A percentile compares a stretch with the other conserved stretches of the same genome.
Evolutionary conservation across 64 coral and sea anemone genomes (phyloP).

Genomic region (Porites lutea): DNA sequence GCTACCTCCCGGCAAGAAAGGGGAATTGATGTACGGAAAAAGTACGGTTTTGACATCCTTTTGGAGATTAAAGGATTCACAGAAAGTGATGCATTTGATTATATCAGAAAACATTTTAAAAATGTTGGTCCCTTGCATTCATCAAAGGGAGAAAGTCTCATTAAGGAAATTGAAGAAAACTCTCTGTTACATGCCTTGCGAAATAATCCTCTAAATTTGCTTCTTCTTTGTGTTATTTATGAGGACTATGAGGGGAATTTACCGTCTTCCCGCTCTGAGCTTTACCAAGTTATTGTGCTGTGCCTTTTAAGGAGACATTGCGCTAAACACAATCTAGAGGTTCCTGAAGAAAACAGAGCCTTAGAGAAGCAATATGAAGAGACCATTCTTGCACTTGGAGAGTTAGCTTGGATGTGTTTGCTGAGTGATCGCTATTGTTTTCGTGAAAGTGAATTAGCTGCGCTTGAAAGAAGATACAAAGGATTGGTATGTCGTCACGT

Average conservation of each 20-base stretch:
- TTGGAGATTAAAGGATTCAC: constrained; percentile 33
- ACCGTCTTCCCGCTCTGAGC: constrained; percentile 17
- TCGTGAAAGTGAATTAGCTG: neutral
- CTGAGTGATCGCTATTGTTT: neutral
- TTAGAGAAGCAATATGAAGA: constrained; percentile 1
- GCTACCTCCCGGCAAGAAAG: constrained; percentile 6
- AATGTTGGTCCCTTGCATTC: neutral
- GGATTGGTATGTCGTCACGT: neutral
- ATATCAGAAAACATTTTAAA: neutral
- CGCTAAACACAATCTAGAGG: neutral
- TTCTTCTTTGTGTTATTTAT: constrained; percentile 53
- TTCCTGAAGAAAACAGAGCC: neutral
- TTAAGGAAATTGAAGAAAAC: neutral
- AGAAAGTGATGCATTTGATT: neutral
- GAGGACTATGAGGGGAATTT: constrained; percentile 46
- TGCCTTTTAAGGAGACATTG: neutral
- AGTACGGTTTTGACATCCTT: neutral
- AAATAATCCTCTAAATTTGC: constrained; percentile 29
- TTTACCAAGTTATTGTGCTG: constrained; percentile 26
- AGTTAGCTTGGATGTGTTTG: neutral
- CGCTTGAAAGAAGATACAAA: neutral
- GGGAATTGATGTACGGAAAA: constrained; percentile 2
- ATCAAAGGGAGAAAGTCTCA: constrained; percentile 1
- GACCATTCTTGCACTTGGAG: neutral
- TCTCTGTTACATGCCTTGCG: neutral